Conservation (phyloP, 2,888 invertebrate species). For the Cataglyphis livida region DNA sequence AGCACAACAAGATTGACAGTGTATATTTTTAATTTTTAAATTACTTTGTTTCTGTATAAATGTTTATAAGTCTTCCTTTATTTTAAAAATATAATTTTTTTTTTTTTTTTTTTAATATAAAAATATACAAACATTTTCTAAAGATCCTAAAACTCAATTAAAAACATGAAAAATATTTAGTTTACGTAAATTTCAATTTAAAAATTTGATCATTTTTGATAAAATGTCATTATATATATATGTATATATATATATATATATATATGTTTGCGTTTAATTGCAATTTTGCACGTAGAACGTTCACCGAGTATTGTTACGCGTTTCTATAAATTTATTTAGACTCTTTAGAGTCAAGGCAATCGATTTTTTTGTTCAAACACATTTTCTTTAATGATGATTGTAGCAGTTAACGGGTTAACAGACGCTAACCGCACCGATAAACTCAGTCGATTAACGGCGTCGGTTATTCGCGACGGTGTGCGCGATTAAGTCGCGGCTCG, state of each 20-base stretch:
- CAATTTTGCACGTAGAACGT: not conserved
- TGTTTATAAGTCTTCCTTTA: not conserved
- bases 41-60: not conserved
- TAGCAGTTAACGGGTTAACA: slow-evolving; percentile 19
- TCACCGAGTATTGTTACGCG: not conserved
- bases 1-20: not conserved
- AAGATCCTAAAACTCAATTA: not conserved
- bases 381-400: not conserved
- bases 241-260: not conserved
- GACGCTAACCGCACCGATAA: slow-evolving; percentile 33
- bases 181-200: not conserved
- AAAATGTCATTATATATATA: not conserved
- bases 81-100: not conserved
- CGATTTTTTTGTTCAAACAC: not conserved
- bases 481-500: slow-evolving; percentile 41
- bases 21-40: not conserved
- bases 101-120: not conserved
- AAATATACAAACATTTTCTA: not conserved
- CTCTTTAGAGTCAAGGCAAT: not conserved
- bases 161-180: not conserved
- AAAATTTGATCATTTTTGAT: not conserved
- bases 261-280: not conserved
- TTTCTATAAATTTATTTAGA: not conserved
- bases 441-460: slow-evolving; percentile 41
- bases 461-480: slow-evolving; percentile 43